Evolutionary conservation across 2,113 vertebrate species (phyloP), one percentile per base, ranked within the genome.

Genomic region (Varanus komodoensis): DNA sequence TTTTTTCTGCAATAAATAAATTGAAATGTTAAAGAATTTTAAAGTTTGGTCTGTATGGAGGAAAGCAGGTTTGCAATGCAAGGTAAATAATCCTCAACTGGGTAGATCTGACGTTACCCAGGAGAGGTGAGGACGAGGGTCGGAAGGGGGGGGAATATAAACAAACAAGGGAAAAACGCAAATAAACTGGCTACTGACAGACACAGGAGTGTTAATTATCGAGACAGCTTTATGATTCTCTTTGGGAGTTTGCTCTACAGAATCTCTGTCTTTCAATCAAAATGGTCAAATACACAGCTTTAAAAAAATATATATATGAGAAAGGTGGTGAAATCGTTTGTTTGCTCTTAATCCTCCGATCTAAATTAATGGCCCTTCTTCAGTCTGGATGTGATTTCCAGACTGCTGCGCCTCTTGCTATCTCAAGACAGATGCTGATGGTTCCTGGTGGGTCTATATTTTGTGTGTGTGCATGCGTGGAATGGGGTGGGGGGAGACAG

Each of bases 1-100:
- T 98, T 98, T 98, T 98, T 82, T 98, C 98, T 99, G 98, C 98
- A 99, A 98, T 99, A 99, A 99, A 98, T 98, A 98, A 98, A 98
- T 98, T 95, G 97, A 97, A 98, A 97, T 96, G 97, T 97, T 97
- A 97, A 97, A 97, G 94, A 54, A 82, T 32, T 68, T 81, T 92
- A 95, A 95, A 97, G 97, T 97, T 97, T 98, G 95, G 93, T 97
- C 52, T 97, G 92, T 97, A 95, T 96, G 93, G 92, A 96, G 94
- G 96, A 88, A 67, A 93, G 50, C 89, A 93, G 91, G 92, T 86
- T 89, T 93, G 86, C 92, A 96, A 61, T 90, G 93, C 92, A 89
- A 95, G 94, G 95, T 96, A 95, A 97, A 97, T 94, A 97, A 87
- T 96, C 94, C 91, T 97, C 95, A 93, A 96, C 97, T 95, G 54